Evolutionary conservation across 2,797 vertebrate species (phyloP), one percentile per base, ranked within the genome.

Genomic region (Hylomyscus alleni): DNA sequence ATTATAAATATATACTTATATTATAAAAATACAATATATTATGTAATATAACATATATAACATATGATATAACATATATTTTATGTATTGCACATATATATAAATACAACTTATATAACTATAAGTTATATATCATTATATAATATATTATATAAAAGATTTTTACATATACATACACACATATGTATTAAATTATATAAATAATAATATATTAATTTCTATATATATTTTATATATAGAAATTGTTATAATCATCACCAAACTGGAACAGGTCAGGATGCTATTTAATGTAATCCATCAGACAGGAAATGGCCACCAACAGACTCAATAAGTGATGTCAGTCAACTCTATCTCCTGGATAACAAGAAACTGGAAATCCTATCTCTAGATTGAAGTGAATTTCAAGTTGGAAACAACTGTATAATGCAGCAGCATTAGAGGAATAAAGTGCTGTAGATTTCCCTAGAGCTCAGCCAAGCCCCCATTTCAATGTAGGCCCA

Each of bases 401-500:
- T 81, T 88, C 65, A 6, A 73, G 19, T 65, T 69, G 72, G 77
- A 94, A 96, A 93, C 65, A 81, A 75, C 34, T 73, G 40, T 26
- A n/a, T 83, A 37, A 86, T n/a, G 37, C 65, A 83, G 44, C 40
- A 6, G 37, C 14, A 26, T 12, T 67, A 13, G 1, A 82, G 50
- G 62, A 13, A 26, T 17, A 85, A 84, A 40, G 9, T 37, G 20
- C 9, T 40, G 7, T 19, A 54, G 90, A 58, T 44, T 29, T 7
- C 72, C 9, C 4, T 85, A 50, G 73, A 60, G 7, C 11, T 7
- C 44, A 11, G 47, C 58, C 50, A 56, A 77, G 19, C 5, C 17
- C n/a, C 17, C 34, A 58, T n/a, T 87, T 54, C 65, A 20, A 34
- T 40, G 20, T 9, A 37, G 58, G 24, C 6, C 47, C 72, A 6